Evolutionary conservation across 2,113 vertebrate species (phyloP), one percentile per base, ranked within the genome.

Genomic region (Burhinus oedicnemus): DNA sequence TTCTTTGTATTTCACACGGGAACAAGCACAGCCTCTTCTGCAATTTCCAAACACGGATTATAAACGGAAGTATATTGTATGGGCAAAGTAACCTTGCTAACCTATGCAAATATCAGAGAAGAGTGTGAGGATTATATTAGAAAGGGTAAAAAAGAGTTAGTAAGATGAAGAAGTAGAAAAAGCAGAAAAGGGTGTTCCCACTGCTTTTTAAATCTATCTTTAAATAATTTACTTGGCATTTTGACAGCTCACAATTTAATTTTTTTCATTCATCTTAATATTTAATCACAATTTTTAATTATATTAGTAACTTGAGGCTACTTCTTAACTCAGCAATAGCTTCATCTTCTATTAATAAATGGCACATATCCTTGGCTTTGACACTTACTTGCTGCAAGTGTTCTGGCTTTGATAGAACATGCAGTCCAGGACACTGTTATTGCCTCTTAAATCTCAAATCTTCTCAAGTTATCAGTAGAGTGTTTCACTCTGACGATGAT

Each of bases 221-320:
- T 89, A 88, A 85, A 93, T 90, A 62, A 96, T 93, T 95, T 95
- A 69, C 68, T 80, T 82, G 82, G 68, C 71, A 64, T 21, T 90
- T 94, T 78, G 90, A 92, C 90, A 90, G 40, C 54, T 71, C 77
- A 92, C 49, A 75, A 72, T 91, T 95, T 84, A 69, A 57, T 6
- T 87, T 86, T 94, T 93, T 93, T 80, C 70, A 66, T 93, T 91
- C 45, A 60, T 94, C 74, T 93, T 91, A 95, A 85, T 94, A 90
- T 90, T 97, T 97, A 94, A 94, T 95, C 71, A 93, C 58, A 77
- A 21, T 86, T 95, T 96, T 95, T 80, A 96, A 97, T 97, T 95
- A 93, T 76, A 85, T 42, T 83, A 68, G 92, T 86, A 93, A 95
- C 91, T 94, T 58, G 83, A 91, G 91, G 91, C 84, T 90, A 52